phyloP scores from a whole-genome alignment of 2,888 invertebrate genomes.

The Oligia latruncula region DNA sequence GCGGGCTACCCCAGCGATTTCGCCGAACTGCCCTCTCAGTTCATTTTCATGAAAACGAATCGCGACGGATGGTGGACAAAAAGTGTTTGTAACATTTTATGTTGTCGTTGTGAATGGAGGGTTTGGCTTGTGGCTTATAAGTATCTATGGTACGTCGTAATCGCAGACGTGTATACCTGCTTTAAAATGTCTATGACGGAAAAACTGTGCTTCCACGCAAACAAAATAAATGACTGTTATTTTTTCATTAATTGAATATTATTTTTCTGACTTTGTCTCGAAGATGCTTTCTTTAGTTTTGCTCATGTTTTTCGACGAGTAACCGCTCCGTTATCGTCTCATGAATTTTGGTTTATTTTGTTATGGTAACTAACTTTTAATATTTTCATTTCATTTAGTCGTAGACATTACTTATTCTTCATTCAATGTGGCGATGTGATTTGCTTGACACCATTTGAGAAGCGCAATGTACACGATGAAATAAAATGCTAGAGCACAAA shows the following conservation, averaged over 20 bases:
- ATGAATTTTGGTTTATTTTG: slow-evolving; percentile 62
- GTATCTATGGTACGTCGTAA: background rate
- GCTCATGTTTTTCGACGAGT: slow-evolving; percentile 64
- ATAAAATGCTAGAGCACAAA: background rate
- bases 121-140: background rate
- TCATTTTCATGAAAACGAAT: background rate
- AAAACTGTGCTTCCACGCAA: slow-evolving; percentile 39
- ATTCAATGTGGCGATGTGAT: slow-evolving; percentile 53
- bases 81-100: background rate
- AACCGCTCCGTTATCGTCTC: slow-evolving; percentile 59
- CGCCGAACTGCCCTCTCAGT: background rate
- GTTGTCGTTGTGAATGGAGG: background rate
- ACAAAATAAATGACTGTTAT: slow-evolving; percentile 18
- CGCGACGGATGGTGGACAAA: no score
- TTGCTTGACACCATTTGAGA: background rate
- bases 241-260: slow-evolving; percentile 40
- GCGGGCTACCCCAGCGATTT: background rate
- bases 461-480: background rate
- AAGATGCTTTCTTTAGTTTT: slow-evolving; percentile 65
- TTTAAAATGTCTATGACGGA: background rate
- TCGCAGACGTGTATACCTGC: background rate
- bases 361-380: slow-evolving; percentile 57
- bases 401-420: slow-evolving; percentile 33
- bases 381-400: slow-evolving; percentile 63
- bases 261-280: slow-evolving; percentile 58